These are phyloP conservation scores for Troglohyphantes excavatus DNA, from an alignment of 2,888 invertebrate species.

Conservation along the genomic window DNA sequence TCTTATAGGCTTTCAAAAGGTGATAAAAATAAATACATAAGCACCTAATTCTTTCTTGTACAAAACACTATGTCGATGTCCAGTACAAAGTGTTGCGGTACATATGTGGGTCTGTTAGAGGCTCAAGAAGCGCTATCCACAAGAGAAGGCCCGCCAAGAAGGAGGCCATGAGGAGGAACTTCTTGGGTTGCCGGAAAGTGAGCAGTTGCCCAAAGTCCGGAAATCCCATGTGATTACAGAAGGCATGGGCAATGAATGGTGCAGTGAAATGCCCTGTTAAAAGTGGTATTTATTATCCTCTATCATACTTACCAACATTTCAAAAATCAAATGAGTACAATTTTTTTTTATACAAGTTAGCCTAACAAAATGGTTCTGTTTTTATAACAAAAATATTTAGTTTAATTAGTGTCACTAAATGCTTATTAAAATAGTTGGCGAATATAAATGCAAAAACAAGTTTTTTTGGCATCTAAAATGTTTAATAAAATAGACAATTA, in stretches of 20 bases:
- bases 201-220: constrained; percentile 87
- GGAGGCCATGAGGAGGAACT: constrained; percentile 86
- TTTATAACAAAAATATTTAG: too few species aligned
- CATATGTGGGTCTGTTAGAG: constrained; percentile 88
- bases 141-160: constrained; percentile 89
- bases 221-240: constrained; percentile 98
- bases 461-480: too few species aligned
- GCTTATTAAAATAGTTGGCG: too few species aligned
- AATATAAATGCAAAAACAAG: too few species aligned
- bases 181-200: constrained; percentile 86
- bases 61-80: not conserved
- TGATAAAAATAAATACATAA: constrained; percentile 59
- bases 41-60: constrained; percentile 40
- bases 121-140: constrained; percentile 90
- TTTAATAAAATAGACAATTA: too few species aligned
- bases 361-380: too few species aligned
- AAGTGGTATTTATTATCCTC: too few species aligned
- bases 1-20: constrained; percentile 33
- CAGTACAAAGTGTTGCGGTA: constrained; percentile 83
- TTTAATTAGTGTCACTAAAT: too few species aligned
- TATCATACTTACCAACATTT: too few species aligned
- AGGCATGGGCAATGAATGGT: constrained; percentile 93
- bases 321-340: too few species aligned
- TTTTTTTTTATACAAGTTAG: too few species aligned
- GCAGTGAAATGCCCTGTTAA: constrained; percentile 93